Base-by-base conservation (phyloP, 2,888 invertebrate genomes). In the Bellardia pandia region DNA sequence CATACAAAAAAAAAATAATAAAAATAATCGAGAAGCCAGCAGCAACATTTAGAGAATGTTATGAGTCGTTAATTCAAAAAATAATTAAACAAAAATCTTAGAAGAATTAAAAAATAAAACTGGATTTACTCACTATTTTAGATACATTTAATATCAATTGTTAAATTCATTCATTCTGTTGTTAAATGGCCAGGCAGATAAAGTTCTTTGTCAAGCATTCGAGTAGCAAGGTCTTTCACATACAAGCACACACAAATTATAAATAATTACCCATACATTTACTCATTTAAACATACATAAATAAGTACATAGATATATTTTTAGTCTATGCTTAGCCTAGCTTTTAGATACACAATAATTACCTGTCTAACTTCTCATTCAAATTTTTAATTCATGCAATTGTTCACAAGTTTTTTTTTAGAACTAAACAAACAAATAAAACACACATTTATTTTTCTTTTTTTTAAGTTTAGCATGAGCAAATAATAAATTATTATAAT, bases 171-270 rank as follows among this genome's bases (percentile, higher is more conserved):
- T 72, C 16, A 72, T 56, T 66, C 8, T 72, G 56, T 51, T 71
- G n/a, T 11, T 53, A 23, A 74, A 68, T 56, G 33, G 37, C 13
- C 60, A 79, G 37, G 2, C 60, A 62, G 37, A 51, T 68, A 77
- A 77, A 75, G 77, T 85, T 87, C 85, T 87, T 82, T 87, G 84
- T 81, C 87, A 87, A 87, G 64, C 62, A 82, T 82, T 81, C 64
- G 51, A 40, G 13, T 14, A 58, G 37, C 85, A 85, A 85, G 87
- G 85, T 64, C 85, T 85, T 68, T 30, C 30, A 58, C 78, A 48
- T 62, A 51, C 3, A 64, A 33, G 53, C n/a, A 72, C 53, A 56
- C 13, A 45, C 45, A 13, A 64, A 76, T 40, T 53, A 53, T 30
- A 66, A 66, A 45, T 66, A 66, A 66, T 66, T 66, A 45, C 23